Evolutionary conservation across 2,113 vertebrate species (phyloP), one percentile per base, ranked within the genome.

Genomic region (Xiphias gladius): DNA sequence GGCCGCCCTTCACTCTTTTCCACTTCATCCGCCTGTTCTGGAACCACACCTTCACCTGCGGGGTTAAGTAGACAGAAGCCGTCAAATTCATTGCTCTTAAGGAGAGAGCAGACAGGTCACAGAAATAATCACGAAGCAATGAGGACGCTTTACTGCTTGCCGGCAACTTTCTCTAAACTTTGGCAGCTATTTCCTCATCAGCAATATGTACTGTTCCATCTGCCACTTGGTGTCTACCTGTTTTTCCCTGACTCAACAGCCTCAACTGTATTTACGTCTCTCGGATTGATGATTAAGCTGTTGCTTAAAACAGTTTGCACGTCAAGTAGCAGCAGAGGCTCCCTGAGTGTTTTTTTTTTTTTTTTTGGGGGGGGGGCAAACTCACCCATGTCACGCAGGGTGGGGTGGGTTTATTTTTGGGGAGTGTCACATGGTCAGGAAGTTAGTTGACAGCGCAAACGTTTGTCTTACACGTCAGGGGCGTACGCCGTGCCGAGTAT

Each of bases 1-100:
- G 98, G 28, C 98, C 98, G 39, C 98, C 98, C 92, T 99, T 99
- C 86, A 99, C 98, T 54, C 98, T 93, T 90, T 99, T 99, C 98
- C 98, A 99, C 92, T 99, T 99, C 98, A 99, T 99, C 68, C 98
- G 89, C 62, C 98, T 93, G 95, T 99, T 99, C 94, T 99, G 98
- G 94, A 99, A 99, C 98, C 98, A 99, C 75, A 99, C 98, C 91
- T 99, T 99, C 72, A 99, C 98, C 98, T 99, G 92, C 0, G 13
- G 73, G n/a, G 66, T 2, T 8, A 37, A 64, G 50, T 2, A 48
- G n/a, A 88, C 43, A 84, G 46, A 67, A 85, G 28, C 35, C 24
- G 9, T 76, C 66, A 57, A 55, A 70, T 14, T 22, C 7, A 8
- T 11, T 22, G 24, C 62, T 17, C 16, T 14, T 37, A 9, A 9